Evolutionary conservation across 2,113 vertebrate genomes (phyloP).

Genomic region (Scophthalmus maximus): DNA sequence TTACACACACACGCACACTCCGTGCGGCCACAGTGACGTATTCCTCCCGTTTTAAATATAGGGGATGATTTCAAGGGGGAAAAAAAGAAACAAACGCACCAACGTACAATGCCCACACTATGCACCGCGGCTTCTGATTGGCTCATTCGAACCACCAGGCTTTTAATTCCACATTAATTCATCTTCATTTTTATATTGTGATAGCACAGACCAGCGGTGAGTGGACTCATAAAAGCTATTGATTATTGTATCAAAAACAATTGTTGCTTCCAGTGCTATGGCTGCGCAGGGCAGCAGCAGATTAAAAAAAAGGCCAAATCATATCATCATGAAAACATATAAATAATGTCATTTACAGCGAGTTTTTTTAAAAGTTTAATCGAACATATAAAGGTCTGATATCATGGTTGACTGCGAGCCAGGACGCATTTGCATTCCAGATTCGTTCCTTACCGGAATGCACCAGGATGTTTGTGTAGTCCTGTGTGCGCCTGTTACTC

Average conservation of each 20-base stretch:
- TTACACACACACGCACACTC: constrained; percentile 41
- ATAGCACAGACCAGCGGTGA: neutral
- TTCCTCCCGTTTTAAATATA: constrained; percentile 64
- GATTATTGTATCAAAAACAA: constrained; percentile 25
- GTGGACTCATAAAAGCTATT: constrained; percentile 24
- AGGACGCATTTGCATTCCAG: constrained; percentile 27
- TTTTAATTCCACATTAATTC: neutral
- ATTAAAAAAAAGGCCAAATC: constrained; percentile 15
- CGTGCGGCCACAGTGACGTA: constrained; percentile 53
- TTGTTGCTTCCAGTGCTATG: constrained; percentile 6
- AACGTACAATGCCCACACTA: constrained; percentile 13
- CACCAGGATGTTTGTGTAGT: constrained; percentile 41
- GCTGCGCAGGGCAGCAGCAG: constrained; percentile 16
- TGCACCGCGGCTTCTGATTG: constrained; percentile 8
- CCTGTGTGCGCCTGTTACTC: constrained; percentile 9
- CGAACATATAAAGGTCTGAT: constrained; percentile 13
- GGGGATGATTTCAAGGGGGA: constrained; percentile 40
- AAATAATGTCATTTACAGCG: constrained; percentile 2
- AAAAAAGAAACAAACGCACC: constrained; percentile 32
- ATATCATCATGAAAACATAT: constrained; percentile 12
- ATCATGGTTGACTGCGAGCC: constrained; percentile 9
- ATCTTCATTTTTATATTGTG: neutral
- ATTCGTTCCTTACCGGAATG: constrained; percentile 25
- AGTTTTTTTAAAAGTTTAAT: constrained; percentile 13
- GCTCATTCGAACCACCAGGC: constrained; percentile 23